Evolutionary conservation across 2,888 invertebrate genomes (phyloP), one percentile per base, ranked within the genome.

Genomic region (Tupiocoris notatus): DNA sequence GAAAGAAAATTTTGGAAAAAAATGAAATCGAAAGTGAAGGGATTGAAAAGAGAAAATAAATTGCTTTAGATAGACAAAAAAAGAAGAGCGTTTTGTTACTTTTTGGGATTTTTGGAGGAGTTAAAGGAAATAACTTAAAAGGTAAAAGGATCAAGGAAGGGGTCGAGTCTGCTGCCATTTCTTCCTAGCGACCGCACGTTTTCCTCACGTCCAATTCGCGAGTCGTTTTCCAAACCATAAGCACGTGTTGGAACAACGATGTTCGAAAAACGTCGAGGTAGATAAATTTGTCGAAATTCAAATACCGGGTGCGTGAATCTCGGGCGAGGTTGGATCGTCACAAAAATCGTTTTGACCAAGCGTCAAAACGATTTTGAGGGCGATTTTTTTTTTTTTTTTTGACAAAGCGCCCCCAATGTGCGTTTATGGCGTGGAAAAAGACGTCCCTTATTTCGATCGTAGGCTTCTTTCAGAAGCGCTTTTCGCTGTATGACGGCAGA

Each of bases 371-470:
- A 7, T 39, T 39, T 67, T 67, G 12, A 16, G 39, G 56, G 56
- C 67, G 67, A 67, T 21, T 57, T 54, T n/a, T 67, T 67, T 54
- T 20, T 22, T 39, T 57, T 54, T n/a, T 67, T 67, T 54, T 20
- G n/a, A 22, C 22, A 56, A 22, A 16, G 9, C 18, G 25, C 23
- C 58, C 59, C 67, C 21, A 24, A 70, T 23, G 39, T 67, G 25
- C 63, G 73, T 73, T 54, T 39, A 63, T 73, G 63, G 73, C 73
- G 25, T 73, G 73, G 73, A 73, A 73, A 73, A 73, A 73, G 73
- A 62, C 73, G 9, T 62, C 20, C 59, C 20, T 25, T 12, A 70
- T 18, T 22, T 0, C 22, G 25, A 25, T 73, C 20, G 3, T 39
- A 39, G 39, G 12, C n/a, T 59, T 59, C 62, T 16, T 61, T 18